Conservation (phyloP, 2,888 invertebrate species). For the Lymantria dispar region DNA sequence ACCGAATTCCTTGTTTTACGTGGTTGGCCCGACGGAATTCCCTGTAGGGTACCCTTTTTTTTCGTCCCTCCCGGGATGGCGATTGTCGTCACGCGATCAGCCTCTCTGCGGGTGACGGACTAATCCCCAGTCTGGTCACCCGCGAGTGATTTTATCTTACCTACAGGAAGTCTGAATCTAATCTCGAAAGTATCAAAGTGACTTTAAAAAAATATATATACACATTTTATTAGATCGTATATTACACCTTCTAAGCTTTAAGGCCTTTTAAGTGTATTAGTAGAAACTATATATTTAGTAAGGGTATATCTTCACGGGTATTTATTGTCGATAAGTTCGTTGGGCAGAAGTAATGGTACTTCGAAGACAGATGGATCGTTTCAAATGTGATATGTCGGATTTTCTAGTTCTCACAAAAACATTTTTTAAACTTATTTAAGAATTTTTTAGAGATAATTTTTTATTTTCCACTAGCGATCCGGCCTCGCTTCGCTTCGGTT, state of each 20-base stretch:
- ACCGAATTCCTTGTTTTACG: too few relatives aligned
- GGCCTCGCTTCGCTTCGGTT: too few relatives aligned
- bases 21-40: too few relatives aligned
- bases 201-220: neutral
- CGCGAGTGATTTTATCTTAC: too few relatives aligned
- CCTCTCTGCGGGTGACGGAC: too few relatives aligned
- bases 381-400: neutral
- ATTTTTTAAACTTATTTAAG: too few relatives aligned
- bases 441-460: too few relatives aligned
- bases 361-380: neutral
- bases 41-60: too few relatives aligned
- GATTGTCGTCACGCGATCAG: too few relatives aligned
- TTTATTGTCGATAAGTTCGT: constrained; percentile 5
- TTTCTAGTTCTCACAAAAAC: neutral
- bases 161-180: neutral
- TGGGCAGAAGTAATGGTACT: neutral
- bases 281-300: constrained; percentile 24
- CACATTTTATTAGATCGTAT: constrained; percentile 24
- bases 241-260: constrained; percentile 17
- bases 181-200: neutral
- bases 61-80: too few relatives aligned
- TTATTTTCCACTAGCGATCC: too few relatives aligned
- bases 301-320: constrained; percentile 4
- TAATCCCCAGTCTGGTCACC: too few relatives aligned
- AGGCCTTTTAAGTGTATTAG: constrained; percentile 31